A percentile compares a stretch with the other conserved stretches of the same genome.
phyloP scores from a whole-genome alignment of 2,113 vertebrate species.

The Fregata magnificens region DNA sequence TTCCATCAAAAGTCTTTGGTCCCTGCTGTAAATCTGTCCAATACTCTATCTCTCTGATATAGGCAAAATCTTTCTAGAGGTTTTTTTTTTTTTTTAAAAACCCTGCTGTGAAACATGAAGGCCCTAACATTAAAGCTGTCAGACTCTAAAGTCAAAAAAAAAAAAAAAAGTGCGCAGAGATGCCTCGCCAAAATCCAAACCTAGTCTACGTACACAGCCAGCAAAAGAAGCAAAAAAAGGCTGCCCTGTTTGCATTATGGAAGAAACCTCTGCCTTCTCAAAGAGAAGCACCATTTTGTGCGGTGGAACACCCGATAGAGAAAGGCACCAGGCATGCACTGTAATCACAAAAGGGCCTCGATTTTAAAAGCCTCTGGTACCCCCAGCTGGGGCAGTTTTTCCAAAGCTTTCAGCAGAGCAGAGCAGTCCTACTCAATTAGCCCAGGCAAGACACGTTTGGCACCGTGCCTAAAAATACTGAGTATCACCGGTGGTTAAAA shows the following conservation, averaged over 20 bases:
- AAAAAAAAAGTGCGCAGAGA: background rate
- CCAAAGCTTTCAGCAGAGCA: background rate
- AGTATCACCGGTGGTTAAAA: rapidly evolving
- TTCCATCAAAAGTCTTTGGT: slow-evolving; percentile 26
- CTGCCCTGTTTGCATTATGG: background rate
- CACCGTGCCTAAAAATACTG: rapidly evolving
- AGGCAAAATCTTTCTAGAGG: slow-evolving; percentile 5
- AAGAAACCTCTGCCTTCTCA: background rate
- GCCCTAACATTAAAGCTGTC: slow-evolving; percentile 6
- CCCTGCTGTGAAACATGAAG: slow-evolving; percentile 24
- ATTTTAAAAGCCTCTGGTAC: background rate
- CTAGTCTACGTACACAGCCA: background rate
- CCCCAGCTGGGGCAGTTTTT: background rate
- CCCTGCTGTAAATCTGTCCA: slow-evolving; percentile 31
- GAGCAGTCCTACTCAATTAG: background rate
- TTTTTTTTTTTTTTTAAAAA: background rate
- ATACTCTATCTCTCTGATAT: background rate
- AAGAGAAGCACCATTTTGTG: background rate
- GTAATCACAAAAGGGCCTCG: background rate
- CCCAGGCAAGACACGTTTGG: background rate
- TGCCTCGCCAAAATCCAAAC: background rate
- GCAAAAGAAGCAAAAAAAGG: background rate
- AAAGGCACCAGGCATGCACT: background rate
- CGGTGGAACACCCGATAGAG: rapidly evolving
- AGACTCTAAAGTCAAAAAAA: background rate